These are phyloP conservation scores for Caradrina clavipalpis DNA, from an alignment of 2,888 invertebrate species.

Conservation along the genomic window DNA sequence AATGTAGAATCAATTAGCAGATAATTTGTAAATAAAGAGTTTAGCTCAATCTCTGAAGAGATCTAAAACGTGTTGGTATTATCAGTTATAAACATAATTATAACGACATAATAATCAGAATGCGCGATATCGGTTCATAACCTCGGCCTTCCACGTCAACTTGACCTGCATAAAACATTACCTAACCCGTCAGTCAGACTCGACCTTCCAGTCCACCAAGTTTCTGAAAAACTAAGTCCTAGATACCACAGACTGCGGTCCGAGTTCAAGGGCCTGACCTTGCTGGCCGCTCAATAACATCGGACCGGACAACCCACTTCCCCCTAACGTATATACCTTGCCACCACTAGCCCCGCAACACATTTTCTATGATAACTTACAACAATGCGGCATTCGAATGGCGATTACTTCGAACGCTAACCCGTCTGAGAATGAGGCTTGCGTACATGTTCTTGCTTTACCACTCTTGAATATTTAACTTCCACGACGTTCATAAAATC, in stretches of 20 bases:
- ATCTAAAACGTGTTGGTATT: conserved; percentile 7
- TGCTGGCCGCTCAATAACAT: conserved; percentile 95
- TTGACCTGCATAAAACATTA: conserved; percentile 70
- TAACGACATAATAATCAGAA: conserved; percentile 24
- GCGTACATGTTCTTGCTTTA: conserved; percentile 22
- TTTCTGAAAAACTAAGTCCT: conserved; percentile 71
- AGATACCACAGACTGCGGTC: conserved; percentile 61
- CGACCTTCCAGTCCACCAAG: conserved; percentile 72
- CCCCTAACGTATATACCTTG: conserved; percentile 60
- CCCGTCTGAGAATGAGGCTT: conserved; percentile 23
- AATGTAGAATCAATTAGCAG: too few relatives aligned
- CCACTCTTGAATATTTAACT: conserved; percentile 31
- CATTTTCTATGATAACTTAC: conserved; percentile 63
- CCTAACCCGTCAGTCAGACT: conserved; percentile 63
- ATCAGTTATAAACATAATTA: conserved; percentile 5
- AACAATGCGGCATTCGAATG: conserved; percentile 70
- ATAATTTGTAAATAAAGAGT: too few relatives aligned
- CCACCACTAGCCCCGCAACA: conserved; percentile 63
- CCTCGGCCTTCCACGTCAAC: conserved; percentile 50
- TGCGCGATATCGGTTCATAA: conserved; percentile 10
- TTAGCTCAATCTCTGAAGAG: neutral
- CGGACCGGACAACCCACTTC: conserved; percentile 92
- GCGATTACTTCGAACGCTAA: conserved; percentile 44
- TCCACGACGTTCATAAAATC: neutral
- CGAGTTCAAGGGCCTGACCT: conserved; percentile 98